Conservation (phyloP, 2,888 invertebrate genomes). For the Trilocha varians region DNA sequence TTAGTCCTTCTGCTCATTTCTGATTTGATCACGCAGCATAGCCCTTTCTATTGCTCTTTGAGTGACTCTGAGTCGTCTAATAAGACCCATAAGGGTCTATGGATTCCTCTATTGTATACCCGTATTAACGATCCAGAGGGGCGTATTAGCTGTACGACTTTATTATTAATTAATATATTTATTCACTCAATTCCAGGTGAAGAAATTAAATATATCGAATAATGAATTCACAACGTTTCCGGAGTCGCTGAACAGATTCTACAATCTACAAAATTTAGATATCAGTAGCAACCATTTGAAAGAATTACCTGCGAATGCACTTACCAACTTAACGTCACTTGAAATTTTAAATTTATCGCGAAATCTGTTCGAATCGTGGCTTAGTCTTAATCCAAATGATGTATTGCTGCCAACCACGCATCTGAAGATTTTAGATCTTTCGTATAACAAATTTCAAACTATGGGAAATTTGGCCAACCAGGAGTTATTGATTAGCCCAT, state of each 20-base stretch:
- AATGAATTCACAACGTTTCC: slow-evolving; percentile 76
- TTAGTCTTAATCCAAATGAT: slow-evolving; percentile 67
- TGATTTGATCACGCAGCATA: too few relatives aligned
- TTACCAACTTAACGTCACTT: slow-evolving; percentile 70
- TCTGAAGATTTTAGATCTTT: slow-evolving; percentile 75
- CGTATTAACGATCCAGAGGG: too few relatives aligned
- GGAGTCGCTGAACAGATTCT: slow-evolving; percentile 30
- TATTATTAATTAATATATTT: too few relatives aligned
- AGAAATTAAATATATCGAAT: slow-evolving; percentile 76
- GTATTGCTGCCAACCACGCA: slow-evolving; percentile 60
- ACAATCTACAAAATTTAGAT: slow-evolving; percentile 43
- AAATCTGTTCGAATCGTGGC: slow-evolving; percentile 76
- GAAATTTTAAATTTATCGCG: slow-evolving; percentile 75
- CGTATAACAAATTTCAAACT: slow-evolving; percentile 73
- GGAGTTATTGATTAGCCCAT: slow-evolving; percentile 72
- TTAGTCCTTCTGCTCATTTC: too few relatives aligned
- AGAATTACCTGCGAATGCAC: slow-evolving; percentile 55
- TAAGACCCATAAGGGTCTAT: too few relatives aligned
- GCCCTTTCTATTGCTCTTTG: too few relatives aligned
- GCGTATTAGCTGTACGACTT: too few relatives aligned
- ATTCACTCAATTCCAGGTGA: too few relatives aligned
- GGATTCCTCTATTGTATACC: too few relatives aligned
- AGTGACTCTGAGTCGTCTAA: too few relatives aligned
- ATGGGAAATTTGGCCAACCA: slow-evolving; percentile 63
- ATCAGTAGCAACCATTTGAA: slow-evolving; percentile 66